Evolutionary conservation across 2,888 invertebrate genomes (phyloP), one percentile per base, ranked within the genome.

Genomic region (Glaucopsyche alexis): DNA sequence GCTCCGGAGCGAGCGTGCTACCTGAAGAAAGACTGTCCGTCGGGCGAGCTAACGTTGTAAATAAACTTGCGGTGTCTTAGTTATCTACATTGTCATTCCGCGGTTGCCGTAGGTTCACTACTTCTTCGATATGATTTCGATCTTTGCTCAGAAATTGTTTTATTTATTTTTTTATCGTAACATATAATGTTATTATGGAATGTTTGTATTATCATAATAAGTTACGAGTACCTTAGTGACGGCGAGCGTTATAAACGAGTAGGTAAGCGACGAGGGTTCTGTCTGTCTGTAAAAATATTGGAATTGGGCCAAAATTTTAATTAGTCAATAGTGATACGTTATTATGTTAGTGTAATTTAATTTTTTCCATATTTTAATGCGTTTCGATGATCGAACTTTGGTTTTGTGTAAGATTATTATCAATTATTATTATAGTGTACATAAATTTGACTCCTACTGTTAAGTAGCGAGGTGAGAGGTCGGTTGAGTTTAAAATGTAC

Each of bases 401-500:
- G 71, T 75, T 75, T 70, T 75, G 42, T 73, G 75, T 67, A 75
- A 77, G 75, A 72, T 66, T 77, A 76, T 73, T 14, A 29, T 13
- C 19, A 67, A 52, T 76, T 77, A 76, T 29, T 81, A 81, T 73
- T 75, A 75, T 76, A 78, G 77, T 71, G 55, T 81, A 79, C 79
- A 81, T 79, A 81, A 79, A 79, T 69, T 76, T 77, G 74, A 77
- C 81, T 85, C 81, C 78, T 82, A 79, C 65, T 79, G 80, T 81
- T 85, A 82, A 84, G 84, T 76, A 76, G 78, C 77, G 82, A 82
- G 76, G 82, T 82, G 84, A 83, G 80, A 82, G 83, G 84, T 85
- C 85, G 82, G 88, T 90, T 91, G 85, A 84, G 89, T 86, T 88
- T 89, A 83, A 88, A 91, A 89, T 91, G 91, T 90, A 92, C 91